Conservation (phyloP, 2,888 invertebrate genomes). For the Eremobia ochroleuca region DNA sequence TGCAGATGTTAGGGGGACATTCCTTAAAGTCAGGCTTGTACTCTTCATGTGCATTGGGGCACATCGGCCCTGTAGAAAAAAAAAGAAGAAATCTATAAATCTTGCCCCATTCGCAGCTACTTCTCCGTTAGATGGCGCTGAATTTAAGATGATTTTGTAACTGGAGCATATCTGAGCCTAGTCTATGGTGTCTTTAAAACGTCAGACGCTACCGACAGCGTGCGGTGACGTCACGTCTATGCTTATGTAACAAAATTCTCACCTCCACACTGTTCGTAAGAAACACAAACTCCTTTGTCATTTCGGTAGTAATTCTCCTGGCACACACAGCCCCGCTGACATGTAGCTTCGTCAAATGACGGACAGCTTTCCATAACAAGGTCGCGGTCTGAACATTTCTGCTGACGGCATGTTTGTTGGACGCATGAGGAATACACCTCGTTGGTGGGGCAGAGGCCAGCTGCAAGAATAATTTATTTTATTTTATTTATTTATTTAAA, state of each 20-base stretch:
- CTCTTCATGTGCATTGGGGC: constrained; percentile 38
- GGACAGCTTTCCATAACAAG: constrained; percentile 27
- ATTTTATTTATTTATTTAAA: too few relatives aligned
- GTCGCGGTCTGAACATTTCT: constrained; percentile 48
- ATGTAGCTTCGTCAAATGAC: neutral
- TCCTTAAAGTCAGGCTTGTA: constrained; percentile 13
- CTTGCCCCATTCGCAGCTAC: neutral
- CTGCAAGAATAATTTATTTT: constrained; percentile 56
- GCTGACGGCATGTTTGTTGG: constrained; percentile 46
- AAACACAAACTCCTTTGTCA: constrained; percentile 48
- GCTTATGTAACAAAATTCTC: neutral
- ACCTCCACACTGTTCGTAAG: constrained; percentile 56
- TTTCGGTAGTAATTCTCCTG: constrained; percentile 53
- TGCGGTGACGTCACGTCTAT: too few relatives aligned
- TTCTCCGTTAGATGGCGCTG: too few relatives aligned
- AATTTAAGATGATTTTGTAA: too few relatives aligned
- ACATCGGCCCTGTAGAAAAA: constrained; percentile 29
- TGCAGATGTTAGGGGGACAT: constrained; percentile 68
- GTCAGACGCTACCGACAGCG: too few relatives aligned
- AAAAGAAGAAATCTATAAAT: neutral
- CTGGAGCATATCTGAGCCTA: too few relatives aligned
- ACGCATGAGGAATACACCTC: constrained; percentile 52
- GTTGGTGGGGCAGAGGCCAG: constrained; percentile 59
- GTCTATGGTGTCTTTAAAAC: too few relatives aligned
- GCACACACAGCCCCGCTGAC: constrained; percentile 58